Evolutionary conservation across 2,113 vertebrate species (phyloP).

Genomic region (Pyxicephalus adspersus): DNA sequence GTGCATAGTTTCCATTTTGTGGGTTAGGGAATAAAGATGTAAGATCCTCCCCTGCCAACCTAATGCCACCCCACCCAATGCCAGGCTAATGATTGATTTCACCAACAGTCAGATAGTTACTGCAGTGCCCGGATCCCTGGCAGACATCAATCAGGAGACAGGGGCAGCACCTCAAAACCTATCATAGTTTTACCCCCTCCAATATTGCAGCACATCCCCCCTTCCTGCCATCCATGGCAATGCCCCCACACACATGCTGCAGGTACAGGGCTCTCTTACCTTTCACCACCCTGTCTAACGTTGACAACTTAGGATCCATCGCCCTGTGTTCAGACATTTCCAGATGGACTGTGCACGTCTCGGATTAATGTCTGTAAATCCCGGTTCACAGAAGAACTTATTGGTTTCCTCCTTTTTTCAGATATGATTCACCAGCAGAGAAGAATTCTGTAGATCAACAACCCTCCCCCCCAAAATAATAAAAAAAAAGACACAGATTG

Average conservation of each 20-base stretch:
- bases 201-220: background rate
- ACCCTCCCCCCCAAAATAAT: constrained; percentile 35
- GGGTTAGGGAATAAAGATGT: constrained; percentile 20
- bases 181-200: too few species aligned
- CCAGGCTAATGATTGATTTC: constrained; percentile 36
- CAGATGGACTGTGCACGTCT: constrained; percentile 66
- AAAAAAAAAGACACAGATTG: constrained; percentile 24
- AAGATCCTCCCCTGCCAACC: constrained; percentile 11
- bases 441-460: constrained; percentile 26
- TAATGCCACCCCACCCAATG: constrained; percentile 50
- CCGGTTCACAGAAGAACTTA: constrained; percentile 16
- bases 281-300: constrained; percentile 95
- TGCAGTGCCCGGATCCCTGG: background rate
- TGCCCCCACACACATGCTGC: too few species aligned
- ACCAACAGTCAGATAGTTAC: background rate
- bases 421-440: constrained; percentile 51
- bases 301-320: constrained; percentile 95
- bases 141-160: too few species aligned
- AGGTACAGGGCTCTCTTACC: constrained; percentile 85
- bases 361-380: constrained; percentile 21
- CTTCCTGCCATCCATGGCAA: constrained; percentile 6
- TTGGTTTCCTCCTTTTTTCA: constrained; percentile 24
- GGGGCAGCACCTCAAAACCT: too few species aligned
- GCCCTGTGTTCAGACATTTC: constrained; percentile 98
- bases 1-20: constrained; percentile 8